A percentile compares a stretch with the other conserved stretches of the same genome.
These are phyloP conservation scores for Meda fulgida DNA, from an alignment of 2,797 vertebrate genomes.

Conservation along the genomic window DNA sequence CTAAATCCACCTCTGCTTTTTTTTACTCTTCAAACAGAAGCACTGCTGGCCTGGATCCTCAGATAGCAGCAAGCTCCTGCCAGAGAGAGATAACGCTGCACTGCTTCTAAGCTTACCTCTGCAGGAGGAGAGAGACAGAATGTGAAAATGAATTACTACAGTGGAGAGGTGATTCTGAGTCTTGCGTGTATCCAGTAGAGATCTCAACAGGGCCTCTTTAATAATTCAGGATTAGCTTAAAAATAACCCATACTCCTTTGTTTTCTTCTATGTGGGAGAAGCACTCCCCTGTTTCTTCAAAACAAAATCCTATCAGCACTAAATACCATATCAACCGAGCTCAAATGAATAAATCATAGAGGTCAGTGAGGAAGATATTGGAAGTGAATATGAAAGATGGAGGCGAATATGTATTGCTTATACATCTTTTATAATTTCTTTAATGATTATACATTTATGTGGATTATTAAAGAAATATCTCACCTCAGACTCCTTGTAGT, in stretches of 20 bases:
- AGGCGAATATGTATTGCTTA: neutral
- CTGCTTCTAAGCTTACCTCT: slow-evolving; percentile 13
- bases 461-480: slow-evolving; percentile 37
- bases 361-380: slow-evolving; percentile 4
- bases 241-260: slow-evolving; percentile 57
- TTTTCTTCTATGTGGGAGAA: slow-evolving; percentile 29
- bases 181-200: neutral
- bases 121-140: slow-evolving; percentile 16
- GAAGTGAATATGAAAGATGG: neutral
- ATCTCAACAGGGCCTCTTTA: slow-evolving; percentile 26
- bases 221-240: slow-evolving; percentile 36
- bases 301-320: slow-evolving; percentile 2
- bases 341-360: slow-evolving; percentile 21
- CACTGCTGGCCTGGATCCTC: slow-evolving; percentile 22
- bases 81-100: slow-evolving; percentile 38
- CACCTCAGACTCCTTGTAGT: slow-evolving; percentile 97
- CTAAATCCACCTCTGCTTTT: slow-evolving; percentile 38
- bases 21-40: slow-evolving; percentile 20
- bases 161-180: slow-evolving; percentile 30
- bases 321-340: slow-evolving; percentile 19
- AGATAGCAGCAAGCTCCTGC: slow-evolving; percentile 25
- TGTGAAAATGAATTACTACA: slow-evolving; percentile 18
- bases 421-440: neutral
- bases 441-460: neutral
- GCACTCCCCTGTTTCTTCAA: slow-evolving; percentile 5